Base-by-base conservation (phyloP, 2,888 invertebrate genomes). In the Augiades crinisus region DNA sequence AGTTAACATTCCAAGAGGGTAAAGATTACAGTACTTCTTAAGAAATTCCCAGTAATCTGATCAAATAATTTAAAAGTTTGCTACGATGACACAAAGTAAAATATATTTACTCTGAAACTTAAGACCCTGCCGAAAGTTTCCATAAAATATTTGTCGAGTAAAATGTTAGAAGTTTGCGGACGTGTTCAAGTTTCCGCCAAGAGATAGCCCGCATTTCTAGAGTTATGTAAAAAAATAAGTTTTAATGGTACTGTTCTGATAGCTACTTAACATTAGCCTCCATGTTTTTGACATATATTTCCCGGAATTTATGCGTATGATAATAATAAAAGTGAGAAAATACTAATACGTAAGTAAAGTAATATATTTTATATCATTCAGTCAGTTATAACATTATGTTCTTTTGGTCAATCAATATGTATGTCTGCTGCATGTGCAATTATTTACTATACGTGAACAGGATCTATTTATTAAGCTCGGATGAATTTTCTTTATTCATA, bases 41-140 rank as follows among this genome's bases (percentile, higher is more conserved):
- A 21, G 21, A 38, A 38, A 24, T 21, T 38, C 8, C 5, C 21
- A 2, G 21, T 40, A 36, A 43, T 50, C 43, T 43, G 27, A 50
- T 50, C 36, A 36, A 50, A 50, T 30, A 36, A 22, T 43, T 34
- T 27, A 27, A 43, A 50, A 43, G 27, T 50, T 36, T 27, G 19
- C 27, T 10, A 10, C 21, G 43, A 43, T 43, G 50, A 50, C 43
- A 43, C 27, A 46, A 36, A 14, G 24, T 43, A 43, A 47, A 33
- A 41, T 41, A 49, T 50, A 47, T 30, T 34, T 47, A 50, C 36
- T 36, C 36, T 34, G 41, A 40, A 49, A 49, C 21, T 19, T 38
- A 47, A 41, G 41, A 27, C 27, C 16, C 40, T 5, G 12, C 16
- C 17, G 12, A 46, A 47, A 40, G 33, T 47, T 40, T 27, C 2